Conservation (phyloP, 2,113 vertebrate genomes). For the Elachura formosa region DNA sequence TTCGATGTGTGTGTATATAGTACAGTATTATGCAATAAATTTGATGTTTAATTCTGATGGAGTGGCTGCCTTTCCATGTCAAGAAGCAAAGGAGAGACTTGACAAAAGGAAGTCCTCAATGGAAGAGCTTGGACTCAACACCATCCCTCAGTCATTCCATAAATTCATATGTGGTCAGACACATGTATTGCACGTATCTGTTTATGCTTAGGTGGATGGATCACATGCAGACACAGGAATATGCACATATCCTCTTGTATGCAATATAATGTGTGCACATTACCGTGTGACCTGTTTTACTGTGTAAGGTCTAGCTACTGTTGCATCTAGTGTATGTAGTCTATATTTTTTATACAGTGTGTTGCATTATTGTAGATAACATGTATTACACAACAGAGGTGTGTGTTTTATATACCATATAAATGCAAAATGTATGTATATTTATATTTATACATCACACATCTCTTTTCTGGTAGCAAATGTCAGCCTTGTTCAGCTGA, state of each 20-base stretch:
- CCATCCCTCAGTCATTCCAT: not conserved
- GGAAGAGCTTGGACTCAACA: not conserved
- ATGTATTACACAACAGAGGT: not conserved
- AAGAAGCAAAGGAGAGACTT: not conserved
- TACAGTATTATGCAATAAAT: constrained; percentile 77
- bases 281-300: too few relatives aligned
- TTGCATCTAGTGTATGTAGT: not conserved
- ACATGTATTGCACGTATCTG: not conserved
- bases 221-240: accelerated
- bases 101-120: not conserved
- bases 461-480: not conserved
- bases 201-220: not conserved
- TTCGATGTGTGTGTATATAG: constrained; percentile 73
- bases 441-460: not conserved
- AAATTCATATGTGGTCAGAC: too few relatives aligned
- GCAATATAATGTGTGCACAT: not conserved
- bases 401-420: not conserved
- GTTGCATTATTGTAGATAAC: not conserved
- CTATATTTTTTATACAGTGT: accelerated
- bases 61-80: not conserved
- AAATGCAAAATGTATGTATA: not conserved
- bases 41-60: constrained; percentile 59
- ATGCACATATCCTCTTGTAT: not conserved
- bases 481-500: not conserved
- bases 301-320: not conserved